A percentile compares a stretch with the other conserved stretches of the same genome.
Evolutionary conservation across 2,113 vertebrate species (phyloP).

Genomic region (Python bivittatus): DNA sequence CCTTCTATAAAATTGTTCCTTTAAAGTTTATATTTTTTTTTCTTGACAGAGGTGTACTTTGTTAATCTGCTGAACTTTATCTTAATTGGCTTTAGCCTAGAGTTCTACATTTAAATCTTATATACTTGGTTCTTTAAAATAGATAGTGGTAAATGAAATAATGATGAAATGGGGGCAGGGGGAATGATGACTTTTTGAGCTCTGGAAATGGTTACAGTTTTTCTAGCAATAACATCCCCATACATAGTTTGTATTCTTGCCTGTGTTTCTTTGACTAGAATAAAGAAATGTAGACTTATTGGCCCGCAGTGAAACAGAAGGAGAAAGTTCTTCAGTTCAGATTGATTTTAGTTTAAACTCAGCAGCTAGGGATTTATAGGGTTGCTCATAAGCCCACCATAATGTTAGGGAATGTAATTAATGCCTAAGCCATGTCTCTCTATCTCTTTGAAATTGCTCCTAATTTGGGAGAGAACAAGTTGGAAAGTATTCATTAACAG

Average conservation of each 20-base stretch:
- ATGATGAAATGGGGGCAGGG: background rate
- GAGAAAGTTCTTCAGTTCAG: background rate
- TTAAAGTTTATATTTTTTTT: background rate
- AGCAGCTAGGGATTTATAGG: constrained; percentile 9
- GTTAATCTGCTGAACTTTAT: background rate
- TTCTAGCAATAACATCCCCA: background rate
- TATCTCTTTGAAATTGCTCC: constrained; percentile 54
- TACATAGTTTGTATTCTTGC: background rate
- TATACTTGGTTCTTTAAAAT: background rate
- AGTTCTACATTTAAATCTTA: background rate
- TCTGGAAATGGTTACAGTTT: background rate
- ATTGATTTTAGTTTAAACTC: constrained; percentile 15
- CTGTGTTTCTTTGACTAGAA: background rate
- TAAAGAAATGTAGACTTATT: background rate
- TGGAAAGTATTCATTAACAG: constrained; percentile 57
- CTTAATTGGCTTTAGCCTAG: background rate
- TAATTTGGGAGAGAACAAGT: constrained; percentile 42
- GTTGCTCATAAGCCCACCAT: constrained; percentile 13
- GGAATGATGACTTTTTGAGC: background rate
- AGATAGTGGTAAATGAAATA: background rate
- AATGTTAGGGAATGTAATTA: constrained; percentile 26
- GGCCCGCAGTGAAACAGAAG: background rate
- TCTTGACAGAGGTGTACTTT: background rate
- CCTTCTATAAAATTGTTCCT: background rate
- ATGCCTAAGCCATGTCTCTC: constrained; percentile 18